phyloP scores from a whole-genome alignment of 2,888 invertebrate species.

The Brachypalpus laphriformis region DNA sequence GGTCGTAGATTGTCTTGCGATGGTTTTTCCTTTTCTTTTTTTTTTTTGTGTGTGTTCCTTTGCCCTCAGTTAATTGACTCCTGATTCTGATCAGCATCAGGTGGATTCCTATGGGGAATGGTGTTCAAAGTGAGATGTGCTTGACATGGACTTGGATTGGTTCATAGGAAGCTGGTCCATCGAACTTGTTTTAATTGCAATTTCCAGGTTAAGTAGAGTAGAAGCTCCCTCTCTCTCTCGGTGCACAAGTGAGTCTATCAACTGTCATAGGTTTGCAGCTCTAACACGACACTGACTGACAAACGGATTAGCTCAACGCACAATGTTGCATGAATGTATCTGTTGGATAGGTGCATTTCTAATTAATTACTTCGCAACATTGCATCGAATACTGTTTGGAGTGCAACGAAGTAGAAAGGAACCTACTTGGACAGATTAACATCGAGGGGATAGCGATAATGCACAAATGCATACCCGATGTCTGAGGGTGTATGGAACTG shows the following conservation, averaged over 20 bases:
- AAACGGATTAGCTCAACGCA: constrained; percentile 15
- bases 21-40: background rate
- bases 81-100: constrained; percentile 12
- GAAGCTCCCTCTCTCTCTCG: no score
- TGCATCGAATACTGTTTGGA: constrained; percentile 19
- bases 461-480: no score
- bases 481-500: background rate
- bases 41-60: background rate
- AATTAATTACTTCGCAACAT: constrained; percentile 20
- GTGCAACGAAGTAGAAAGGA: constrained; percentile 7
- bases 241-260: constrained; percentile 12
- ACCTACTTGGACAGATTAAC: constrained; percentile 24
- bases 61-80: constrained; percentile 38
- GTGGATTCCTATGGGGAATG: background rate
- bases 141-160: no score
- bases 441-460: background rate
- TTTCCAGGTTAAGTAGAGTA: background rate
- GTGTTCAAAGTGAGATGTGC: no score
- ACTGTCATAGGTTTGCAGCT: constrained; percentile 14
- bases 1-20: constrained; percentile 35
- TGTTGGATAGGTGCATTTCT: background rate
- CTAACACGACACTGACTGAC: background rate
- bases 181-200: background rate
- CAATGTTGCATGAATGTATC: constrained; percentile 33
- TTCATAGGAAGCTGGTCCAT: no score